Conservation (phyloP, 2,113 vertebrate species). For the Lota lota region DNA sequence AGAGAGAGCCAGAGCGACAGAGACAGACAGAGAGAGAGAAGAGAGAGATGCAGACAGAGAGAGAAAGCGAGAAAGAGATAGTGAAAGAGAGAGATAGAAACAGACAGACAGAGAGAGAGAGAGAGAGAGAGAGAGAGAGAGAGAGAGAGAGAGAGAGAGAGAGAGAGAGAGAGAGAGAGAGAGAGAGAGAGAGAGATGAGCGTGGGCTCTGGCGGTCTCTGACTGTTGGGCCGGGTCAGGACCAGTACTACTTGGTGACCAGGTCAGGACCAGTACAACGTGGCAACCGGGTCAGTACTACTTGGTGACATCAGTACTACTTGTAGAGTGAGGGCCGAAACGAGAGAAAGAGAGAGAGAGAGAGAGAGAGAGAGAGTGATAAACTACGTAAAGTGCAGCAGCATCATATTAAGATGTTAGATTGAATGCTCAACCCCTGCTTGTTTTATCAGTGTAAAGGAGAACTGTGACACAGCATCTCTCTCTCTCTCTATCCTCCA, state of each 20-base stretch:
- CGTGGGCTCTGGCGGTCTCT: too few relatives aligned
- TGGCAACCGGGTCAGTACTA: too few relatives aligned
- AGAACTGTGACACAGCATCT: conserved; percentile 13
- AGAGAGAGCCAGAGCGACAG: not conserved
- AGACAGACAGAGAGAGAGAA: not conserved
- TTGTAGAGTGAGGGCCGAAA: too few relatives aligned
- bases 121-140: not conserved
- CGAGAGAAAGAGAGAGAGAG: not conserved
- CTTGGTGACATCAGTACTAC: too few relatives aligned
- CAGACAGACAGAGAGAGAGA: not conserved
- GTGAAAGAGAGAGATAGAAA: not conserved
- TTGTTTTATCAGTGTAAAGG: conserved; percentile 16
- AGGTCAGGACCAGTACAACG: too few relatives aligned
- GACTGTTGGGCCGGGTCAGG: too few relatives aligned
- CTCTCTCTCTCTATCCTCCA: not conserved
- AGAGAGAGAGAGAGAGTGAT: not conserved
- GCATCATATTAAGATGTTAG: conserved; percentile 2
- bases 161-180: not conserved
- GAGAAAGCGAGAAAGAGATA: not conserved
- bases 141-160: not conserved
- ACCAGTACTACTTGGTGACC: too few relatives aligned
- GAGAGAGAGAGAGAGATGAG: not conserved
- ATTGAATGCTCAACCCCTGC: conserved; percentile 1
- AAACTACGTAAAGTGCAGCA: not conserved
- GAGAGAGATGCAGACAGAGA: not conserved